Evolutionary conservation across 2,113 vertebrate genomes (phyloP), one percentile per base, ranked within the genome.

Genomic region (Prunella fulvescens): DNA sequence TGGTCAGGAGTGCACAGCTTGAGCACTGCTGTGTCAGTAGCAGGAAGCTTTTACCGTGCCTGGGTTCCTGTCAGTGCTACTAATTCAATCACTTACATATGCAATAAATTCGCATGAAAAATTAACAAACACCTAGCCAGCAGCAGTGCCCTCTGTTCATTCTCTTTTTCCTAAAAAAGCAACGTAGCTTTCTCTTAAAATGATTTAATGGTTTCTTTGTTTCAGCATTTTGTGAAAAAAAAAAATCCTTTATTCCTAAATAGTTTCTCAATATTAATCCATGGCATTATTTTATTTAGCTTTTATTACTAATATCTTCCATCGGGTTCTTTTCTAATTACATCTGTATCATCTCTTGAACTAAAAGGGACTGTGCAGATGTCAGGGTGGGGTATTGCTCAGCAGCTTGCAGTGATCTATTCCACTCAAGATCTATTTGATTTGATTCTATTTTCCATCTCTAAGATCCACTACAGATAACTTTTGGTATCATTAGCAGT

Each of bases 41-140:
- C 95, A 95, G 96, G 95, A 97, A 97, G 97, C 97, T 97, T 97
- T 97, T 95, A 96, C 90, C 58, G 93, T 92, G 94, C 88, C 90
- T 91, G 77, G 74, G 89, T 97, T 97, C 97, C 96, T 97, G 95
- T 96, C 95, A 97, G 96, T 91, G 91, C 96, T 93, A 91, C 96
- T 97, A 97, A 97, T 97, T 97, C 96, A 95, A 95, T 96, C 96
- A 93, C 94, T 94, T 94, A 79, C 67, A 96, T 91, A 93, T 95
- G 94, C 93, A 96, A 92, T 96, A 96, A 92, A 97, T 91, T 96
- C 96, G 47, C 97, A 97, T 97, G 90, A 97, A 97, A 97, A 97
- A 97, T 97, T 97, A 95, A 97, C 92, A 90, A 93, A 93, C 89
- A 94, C 80, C 76, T 95, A 94, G 69, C 88, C 31, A 19, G 80